Evolutionary conservation across 2,113 vertebrate genomes (phyloP).

Genomic region (Nothobranchius kuhntae): DNA sequence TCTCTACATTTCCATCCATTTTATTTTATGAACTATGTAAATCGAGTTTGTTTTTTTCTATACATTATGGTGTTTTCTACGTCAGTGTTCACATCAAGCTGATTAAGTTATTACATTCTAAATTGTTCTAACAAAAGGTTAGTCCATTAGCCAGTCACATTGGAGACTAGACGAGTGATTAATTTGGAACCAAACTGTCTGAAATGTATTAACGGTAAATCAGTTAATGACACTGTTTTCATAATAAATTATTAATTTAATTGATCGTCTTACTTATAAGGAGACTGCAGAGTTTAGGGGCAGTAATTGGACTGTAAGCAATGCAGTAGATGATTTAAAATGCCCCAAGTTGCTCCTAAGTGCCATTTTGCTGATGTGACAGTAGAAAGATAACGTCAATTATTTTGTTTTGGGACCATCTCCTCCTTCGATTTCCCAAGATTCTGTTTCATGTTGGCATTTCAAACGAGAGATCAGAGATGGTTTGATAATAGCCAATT

Average conservation of each 20-base stretch:
- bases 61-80: neutral
- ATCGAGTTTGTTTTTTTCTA: neutral
- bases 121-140: constrained; percentile 1
- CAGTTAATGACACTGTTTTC: constrained; percentile 40
- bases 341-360: constrained; percentile 30
- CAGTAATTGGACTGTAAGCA: constrained; percentile 47
- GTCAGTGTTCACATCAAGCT: neutral
- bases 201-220: constrained; percentile 45
- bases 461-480: constrained; percentile 49
- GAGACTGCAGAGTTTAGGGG: constrained; percentile 25
- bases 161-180: constrained; percentile 22
- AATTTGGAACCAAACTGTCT: constrained; percentile 36
- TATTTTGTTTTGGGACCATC: constrained; percentile 44
- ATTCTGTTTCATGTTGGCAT: constrained; percentile 50
- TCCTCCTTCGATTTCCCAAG: constrained; percentile 37
- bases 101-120: neutral
- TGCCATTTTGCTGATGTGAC: constrained; percentile 33
- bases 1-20: no score
- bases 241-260: constrained; percentile 52
- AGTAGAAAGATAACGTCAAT: constrained; percentile 43
- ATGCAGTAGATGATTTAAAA: constrained; percentile 46
- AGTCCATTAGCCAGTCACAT: constrained; percentile 1
- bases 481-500: constrained; percentile 60
- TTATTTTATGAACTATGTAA: neutral
- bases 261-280: constrained; percentile 25